phyloP scores from a whole-genome alignment of 1,140 invertebrate genomes.

The Archivesica marissinica region DNA sequence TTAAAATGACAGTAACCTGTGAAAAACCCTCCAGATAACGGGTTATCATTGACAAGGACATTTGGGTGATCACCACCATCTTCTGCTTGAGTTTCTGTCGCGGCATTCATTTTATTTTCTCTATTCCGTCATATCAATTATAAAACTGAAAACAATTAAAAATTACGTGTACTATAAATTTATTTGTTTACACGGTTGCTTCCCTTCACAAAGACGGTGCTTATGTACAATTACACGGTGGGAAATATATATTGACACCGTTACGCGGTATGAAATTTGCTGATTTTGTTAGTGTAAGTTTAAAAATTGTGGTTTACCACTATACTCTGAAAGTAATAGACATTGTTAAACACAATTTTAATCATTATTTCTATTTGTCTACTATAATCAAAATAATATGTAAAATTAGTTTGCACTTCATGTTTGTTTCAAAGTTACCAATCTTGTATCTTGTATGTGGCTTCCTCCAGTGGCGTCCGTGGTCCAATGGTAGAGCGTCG shows the following conservation, averaged over 20 bases:
- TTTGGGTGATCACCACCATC: slow-evolving; percentile 10
- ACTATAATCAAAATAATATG: not conserved
- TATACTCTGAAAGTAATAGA: too few species aligned
- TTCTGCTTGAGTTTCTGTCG: not conserved
- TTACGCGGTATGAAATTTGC: too few species aligned
- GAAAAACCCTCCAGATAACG: slow-evolving; percentile 32
- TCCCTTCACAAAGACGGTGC: slow-evolving; percentile 18
- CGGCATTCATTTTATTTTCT: not conserved
- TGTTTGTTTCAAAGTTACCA: too few species aligned
- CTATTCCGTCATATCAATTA: not conserved
- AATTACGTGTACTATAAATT: slow-evolving; percentile 42
- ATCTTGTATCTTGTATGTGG: too few species aligned
- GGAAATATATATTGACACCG: slow-evolving; percentile 19
- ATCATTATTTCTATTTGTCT: not conserved
- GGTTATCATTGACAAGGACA: slow-evolving; percentile 44
- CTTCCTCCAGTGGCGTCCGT: too few species aligned
- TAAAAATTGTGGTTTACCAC: too few species aligned
- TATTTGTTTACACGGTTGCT: slow-evolving; percentile 7
- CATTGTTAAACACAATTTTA: too few species aligned
- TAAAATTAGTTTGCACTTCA: not conserved
- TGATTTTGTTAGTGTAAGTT: too few species aligned
- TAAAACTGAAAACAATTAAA: not conserved
- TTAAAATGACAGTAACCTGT: slow-evolving; percentile 9
- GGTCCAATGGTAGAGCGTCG: too few species aligned
- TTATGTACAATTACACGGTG: not conserved